A percentile compares a stretch with the other conserved stretches of the same genome.
Evolutionary conservation across 1,140 invertebrate species (phyloP).

Genomic region (Drosophila auraria): DNA sequence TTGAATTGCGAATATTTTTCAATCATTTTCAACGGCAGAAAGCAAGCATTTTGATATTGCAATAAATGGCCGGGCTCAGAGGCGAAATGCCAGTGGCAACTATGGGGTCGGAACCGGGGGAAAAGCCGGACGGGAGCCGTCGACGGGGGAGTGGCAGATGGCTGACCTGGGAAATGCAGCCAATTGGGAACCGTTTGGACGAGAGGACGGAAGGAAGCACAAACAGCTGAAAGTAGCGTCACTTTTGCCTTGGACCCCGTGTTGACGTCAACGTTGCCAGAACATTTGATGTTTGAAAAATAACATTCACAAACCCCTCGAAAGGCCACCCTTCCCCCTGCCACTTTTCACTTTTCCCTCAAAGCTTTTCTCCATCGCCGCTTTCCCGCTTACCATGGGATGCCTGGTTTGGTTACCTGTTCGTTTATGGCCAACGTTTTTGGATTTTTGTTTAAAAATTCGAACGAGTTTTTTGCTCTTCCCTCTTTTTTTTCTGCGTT

Average conservation of each 20-base stretch:
- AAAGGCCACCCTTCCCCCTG: neutral
- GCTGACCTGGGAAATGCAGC: slow-evolving; percentile 51
- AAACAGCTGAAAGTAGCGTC: slow-evolving; percentile 57
- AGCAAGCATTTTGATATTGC: slow-evolving; percentile 58
- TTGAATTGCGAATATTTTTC: slow-evolving; percentile 65
- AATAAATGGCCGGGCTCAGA: slow-evolving; percentile 37
- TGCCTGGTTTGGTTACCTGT: slow-evolving; percentile 53
- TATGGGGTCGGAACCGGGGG: neutral
- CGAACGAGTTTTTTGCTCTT: slow-evolving; percentile 45
- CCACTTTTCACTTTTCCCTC: slow-evolving; percentile 2
- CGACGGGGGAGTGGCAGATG: slow-evolving; percentile 15
- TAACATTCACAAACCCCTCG: slow-evolving; percentile 42
- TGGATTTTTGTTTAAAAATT: slow-evolving; percentile 52
- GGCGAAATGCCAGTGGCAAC: slow-evolving; percentile 31
- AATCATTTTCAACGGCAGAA: slow-evolving; percentile 60
- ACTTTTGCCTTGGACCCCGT: slow-evolving; percentile 49
- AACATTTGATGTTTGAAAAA: slow-evolving; percentile 64
- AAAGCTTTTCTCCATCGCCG: slow-evolving; percentile 7
- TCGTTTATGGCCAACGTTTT: slow-evolving; percentile 46
- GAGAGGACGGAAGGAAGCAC: slow-evolving; percentile 30
- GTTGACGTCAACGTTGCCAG: slow-evolving; percentile 59
- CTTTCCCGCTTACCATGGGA: slow-evolving; percentile 23
- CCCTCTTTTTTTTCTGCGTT: slow-evolving; percentile 26
- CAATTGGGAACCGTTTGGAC: slow-evolving; percentile 39
- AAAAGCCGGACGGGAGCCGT: neutral